Conservation (phyloP, 1,140 invertebrate genomes). For the Drosophila arizonae region DNA sequence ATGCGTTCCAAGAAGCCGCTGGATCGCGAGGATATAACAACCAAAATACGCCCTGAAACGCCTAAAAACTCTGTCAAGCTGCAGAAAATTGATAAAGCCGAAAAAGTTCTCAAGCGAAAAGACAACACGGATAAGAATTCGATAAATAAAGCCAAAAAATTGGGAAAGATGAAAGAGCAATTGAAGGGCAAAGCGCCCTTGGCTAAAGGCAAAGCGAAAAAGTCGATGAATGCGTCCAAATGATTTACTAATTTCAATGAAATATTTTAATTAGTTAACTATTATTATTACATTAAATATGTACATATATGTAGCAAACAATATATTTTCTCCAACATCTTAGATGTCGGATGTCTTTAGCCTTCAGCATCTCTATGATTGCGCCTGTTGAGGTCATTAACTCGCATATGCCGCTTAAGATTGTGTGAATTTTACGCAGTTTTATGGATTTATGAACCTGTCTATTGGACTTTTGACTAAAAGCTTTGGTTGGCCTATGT, state of each 20-base stretch:
- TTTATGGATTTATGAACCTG: too few relatives aligned
- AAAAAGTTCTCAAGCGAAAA: not conserved
- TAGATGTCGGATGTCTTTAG: too few relatives aligned
- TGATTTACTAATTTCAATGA: not conserved
- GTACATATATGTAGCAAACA: conserved; percentile 1
- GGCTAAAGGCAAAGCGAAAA: conserved; percentile 20
- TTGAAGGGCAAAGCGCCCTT: not conserved
- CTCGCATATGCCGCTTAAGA: too few relatives aligned
- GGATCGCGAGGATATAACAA: conserved; percentile 86
- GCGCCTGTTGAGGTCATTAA: too few relatives aligned
- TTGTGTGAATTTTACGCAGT: too few relatives aligned
- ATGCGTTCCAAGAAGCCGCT: conserved; percentile 85
- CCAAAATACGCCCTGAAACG: conserved; percentile 80
- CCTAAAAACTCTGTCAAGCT: conserved; percentile 19
- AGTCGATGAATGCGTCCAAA: not conserved
- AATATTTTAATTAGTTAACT: not conserved
- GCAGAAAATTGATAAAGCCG: conserved; percentile 1
- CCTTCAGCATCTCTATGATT: too few relatives aligned
- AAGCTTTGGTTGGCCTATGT: too few relatives aligned
- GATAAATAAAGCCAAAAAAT: not conserved
- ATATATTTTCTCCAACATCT: not conserved
- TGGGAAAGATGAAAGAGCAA: conserved; percentile 8
- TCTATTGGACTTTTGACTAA: too few relatives aligned
- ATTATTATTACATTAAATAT: not conserved
- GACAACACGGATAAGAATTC: not conserved